Base-by-base conservation (phyloP, 1,140 invertebrate species). In the Forficula auricularia region DNA sequence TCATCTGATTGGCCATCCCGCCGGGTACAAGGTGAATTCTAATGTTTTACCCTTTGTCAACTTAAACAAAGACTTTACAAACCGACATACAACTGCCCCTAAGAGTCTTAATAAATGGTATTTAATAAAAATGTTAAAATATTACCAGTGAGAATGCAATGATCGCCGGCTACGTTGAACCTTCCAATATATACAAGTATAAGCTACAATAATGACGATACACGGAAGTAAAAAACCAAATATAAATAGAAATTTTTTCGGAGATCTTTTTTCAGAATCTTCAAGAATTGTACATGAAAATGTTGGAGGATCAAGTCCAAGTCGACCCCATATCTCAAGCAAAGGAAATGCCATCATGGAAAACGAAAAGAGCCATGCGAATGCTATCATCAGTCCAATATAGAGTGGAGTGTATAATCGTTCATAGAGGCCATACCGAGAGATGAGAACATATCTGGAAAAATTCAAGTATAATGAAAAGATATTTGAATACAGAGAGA, bases 261-360 rank as follows among this genome's bases (percentile, higher is more conserved):
- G 85, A 4, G 84, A 88, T 22, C 58, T 64, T 16, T 65, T 71
- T 12, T 74, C 72, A 47, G 83, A 66, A 53, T 82, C 81, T 47
- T 73, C 71, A 27, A 88, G 63, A 41, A 89, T 86, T 1, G 84
- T 89, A 59, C 85, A 89, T 0, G 82, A 87, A 57, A 87, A 88
- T 1, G 80, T 84, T 2, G 68, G 62, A 6, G 67, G 59, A 47
- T 88, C 77, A 6, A 87, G 61, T 0, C 84, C 85, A 46, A 89
- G 63, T 42, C 69, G 70, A 3, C 84, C 85, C 84, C 85, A 89
- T 2, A 82, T 58, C n/a, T 75, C 82, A 2, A 83, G 52, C 19
- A 86, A 60, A 0, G 85, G 81, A 15, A 82, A 82, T 2, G 84
- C 56, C 67, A 88, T 55, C 39, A 79, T 62, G 0, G 61, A 62